Base-by-base conservation (phyloP, 2,888 invertebrate species). In the Caenorhabditis sp. region DNA sequence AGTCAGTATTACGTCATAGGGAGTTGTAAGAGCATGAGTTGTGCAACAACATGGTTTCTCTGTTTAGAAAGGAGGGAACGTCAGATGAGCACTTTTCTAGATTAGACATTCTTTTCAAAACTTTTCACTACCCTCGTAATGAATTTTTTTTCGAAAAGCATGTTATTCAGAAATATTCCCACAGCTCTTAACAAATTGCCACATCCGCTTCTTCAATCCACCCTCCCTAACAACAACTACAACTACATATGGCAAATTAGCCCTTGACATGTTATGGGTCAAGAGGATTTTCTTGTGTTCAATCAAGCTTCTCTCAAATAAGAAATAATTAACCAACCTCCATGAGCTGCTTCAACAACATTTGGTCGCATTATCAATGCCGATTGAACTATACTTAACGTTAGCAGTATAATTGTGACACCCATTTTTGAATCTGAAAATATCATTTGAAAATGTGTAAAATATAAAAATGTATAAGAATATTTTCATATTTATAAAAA, bases 241-340 rank as follows among this genome's bases (percentile, higher is more conserved):
- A 8, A 52, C 20, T 70, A 61, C 75, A 75, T 75, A 75, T 75
- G 75, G 70, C 76, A 76, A 78, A 78, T 78, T 76, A 71, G 74
- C 75, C 54, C 78, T 78, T 78, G 76, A 74, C 78, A 78, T 70
- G 67, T 59, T 50, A 56, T 25, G 72, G 78, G 78, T 78, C 78
- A 78, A 78, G 78, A 71, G 73, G 59, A 56, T 63, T 58, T 69
- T 59, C 5, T 4, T 31, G 31, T 31, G 31, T 36, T 25, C 57
- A 26, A 10, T 23, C 14, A 50, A 14, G 8, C 17, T 50, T 4
- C 5, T 31, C 10, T 49, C 4, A n/a, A 20, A 25, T 1, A 50
- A 17, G 52, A 50, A 50, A 49, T 2, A 60, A 60, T n/a, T 23
- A 61, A 76, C 76, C 36, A 59, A 76, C 76, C 66, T 71, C 76